Evolutionary conservation across 2,113 vertebrate species (phyloP), one percentile per base, ranked within the genome.

Genomic region (Hippocampus comes): DNA sequence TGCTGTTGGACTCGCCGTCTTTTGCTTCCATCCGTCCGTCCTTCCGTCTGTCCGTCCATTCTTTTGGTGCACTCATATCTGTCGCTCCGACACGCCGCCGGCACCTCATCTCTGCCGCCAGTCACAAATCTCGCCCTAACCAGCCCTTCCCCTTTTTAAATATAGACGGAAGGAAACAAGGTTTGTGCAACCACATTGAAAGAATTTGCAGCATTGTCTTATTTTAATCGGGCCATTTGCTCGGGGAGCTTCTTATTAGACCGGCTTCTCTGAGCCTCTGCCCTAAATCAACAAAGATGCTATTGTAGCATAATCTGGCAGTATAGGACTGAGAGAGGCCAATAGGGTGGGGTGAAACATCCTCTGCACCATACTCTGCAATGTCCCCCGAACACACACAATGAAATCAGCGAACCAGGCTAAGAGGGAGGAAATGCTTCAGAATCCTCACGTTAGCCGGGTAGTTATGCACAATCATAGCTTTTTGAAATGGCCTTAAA

Each of bases 1-100:
- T 96, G 96, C 96, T 99, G 96, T 97, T 97, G 96, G 95, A 98
- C 94, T 97, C 92, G 95, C 96, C 96, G 91, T 87, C 89, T 89
- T 89, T 92, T 97, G 94, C 94, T 89, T 97, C 95, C 96, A 96
- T 98, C 94, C 91, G 86, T 92, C 92, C 95, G 94, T 89, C 85
- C 85, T 86, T 91, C 86, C 77, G 51, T 92, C 91, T 95, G 93
- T 90, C 84, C 84, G 88, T 91, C 86, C 88, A 63, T 89, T 89
- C 80, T 93, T 96, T 96, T 96, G 95, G 94, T 95, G 94, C 95
- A 94, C 94, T 93, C 93, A 94, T 34, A 61, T 95, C 83, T 90
- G 93, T 95, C 94, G 79, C 86, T 88, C 14, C 68, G 75, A 82
- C 93, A 92, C 91, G 87, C 94, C 92, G 94, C 91, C 91, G 91